These are phyloP conservation scores for Sphaerophoria rueppellii DNA, from an alignment of 2,888 invertebrate genomes.

Conservation along the genomic window DNA sequence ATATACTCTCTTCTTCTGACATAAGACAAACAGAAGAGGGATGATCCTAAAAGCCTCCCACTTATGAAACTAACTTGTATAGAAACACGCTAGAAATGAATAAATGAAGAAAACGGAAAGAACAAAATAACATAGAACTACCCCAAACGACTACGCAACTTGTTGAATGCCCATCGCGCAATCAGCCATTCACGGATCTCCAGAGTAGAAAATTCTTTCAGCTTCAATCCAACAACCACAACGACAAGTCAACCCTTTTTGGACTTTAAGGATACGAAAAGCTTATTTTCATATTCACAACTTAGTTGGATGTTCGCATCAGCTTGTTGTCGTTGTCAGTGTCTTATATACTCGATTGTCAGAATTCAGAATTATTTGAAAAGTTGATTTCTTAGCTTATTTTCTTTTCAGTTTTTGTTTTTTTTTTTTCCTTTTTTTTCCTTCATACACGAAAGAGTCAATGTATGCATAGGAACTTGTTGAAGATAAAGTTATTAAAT, in stretches of 20 bases:
- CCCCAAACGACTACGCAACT: constrained; percentile 68
- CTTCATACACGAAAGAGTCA: constrained; percentile 15
- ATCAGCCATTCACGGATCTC: constrained; percentile 62
- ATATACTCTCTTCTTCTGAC: constrained; percentile 56
- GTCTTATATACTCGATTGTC: constrained; percentile 30
- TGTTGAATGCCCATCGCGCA: constrained; percentile 71
- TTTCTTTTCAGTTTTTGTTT: constrained; percentile 57
- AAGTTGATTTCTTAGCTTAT: constrained; percentile 55
- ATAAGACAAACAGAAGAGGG: constrained; percentile 8
- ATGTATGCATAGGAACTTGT: constrained; percentile 55
- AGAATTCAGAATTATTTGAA: not conserved
- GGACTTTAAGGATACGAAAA: constrained; percentile 60
- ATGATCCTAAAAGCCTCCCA: constrained; percentile 14
- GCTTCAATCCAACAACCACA: not conserved
- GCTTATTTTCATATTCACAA: constrained; percentile 51
- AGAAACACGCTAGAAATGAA: constrained; percentile 49
- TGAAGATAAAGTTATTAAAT: constrained; percentile 71
- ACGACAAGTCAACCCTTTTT: constrained; percentile 1
- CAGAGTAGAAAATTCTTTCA: not conserved
- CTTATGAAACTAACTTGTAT: constrained; percentile 21
- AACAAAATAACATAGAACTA: constrained; percentile 50
- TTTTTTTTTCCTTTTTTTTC: constrained; percentile 34
- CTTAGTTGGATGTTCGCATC: constrained; percentile 41
- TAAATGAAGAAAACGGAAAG: constrained; percentile 46
- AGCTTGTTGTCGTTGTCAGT: constrained; percentile 11